Evolutionary conservation across 2,888 invertebrate genomes (phyloP).

Genomic region (Exephanes ischioxanthus): DNA sequence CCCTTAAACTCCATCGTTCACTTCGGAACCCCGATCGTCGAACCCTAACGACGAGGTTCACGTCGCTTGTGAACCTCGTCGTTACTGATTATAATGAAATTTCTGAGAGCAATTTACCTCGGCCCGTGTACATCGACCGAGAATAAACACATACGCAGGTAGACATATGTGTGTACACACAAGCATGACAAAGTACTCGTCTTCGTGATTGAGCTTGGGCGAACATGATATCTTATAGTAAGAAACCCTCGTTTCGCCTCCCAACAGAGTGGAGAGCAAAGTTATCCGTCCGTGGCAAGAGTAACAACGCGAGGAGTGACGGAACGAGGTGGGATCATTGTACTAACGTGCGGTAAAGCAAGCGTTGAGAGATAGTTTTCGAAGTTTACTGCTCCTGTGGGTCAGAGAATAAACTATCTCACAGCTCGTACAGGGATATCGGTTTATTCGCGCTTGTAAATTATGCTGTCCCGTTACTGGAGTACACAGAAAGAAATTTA

Average conservation of each 20-base stretch:
- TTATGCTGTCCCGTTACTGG: neutral
- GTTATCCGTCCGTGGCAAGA: constrained; percentile 4
- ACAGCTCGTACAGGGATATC: neutral
- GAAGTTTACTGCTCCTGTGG: constrained; percentile 21
- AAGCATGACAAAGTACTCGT: neutral
- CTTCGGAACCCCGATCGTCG: neutral
- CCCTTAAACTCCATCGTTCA: constrained; percentile 1
- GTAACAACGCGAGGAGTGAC: constrained; percentile 3
- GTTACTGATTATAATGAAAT: constrained; percentile 41
- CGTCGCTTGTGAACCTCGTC: constrained; percentile 3
- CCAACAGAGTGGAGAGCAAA: neutral
- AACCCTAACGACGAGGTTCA: too few relatives aligned
- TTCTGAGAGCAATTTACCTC: constrained; percentile 20
- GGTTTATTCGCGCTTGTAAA: constrained; percentile 7
- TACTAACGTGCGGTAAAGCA: constrained; percentile 18
- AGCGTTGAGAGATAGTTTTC: constrained; percentile 19
- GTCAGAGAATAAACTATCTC: constrained; percentile 1
- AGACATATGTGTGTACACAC: neutral
- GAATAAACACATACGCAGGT: neutral
- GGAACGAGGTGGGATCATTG: constrained; percentile 12
- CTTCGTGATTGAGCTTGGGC: constrained; percentile 15
- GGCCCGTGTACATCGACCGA: neutral
- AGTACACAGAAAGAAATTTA: too few relatives aligned
- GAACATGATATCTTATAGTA: constrained; percentile 28
- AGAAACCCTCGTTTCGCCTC: constrained; percentile 26